Base-by-base conservation (phyloP, 2,113 vertebrate species). In the Prunella fulvescens region DNA sequence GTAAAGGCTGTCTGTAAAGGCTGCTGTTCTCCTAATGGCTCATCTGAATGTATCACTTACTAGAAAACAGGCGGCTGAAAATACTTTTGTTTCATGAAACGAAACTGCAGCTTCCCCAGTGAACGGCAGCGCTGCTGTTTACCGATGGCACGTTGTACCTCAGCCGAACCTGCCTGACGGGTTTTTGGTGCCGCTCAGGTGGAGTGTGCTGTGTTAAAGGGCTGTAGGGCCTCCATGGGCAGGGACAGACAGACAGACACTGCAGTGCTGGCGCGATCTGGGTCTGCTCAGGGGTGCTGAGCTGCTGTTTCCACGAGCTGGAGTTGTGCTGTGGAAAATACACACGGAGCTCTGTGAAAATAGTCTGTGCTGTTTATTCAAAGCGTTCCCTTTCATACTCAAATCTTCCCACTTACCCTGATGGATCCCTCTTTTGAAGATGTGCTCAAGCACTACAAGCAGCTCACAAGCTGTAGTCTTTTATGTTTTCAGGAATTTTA, bases 121-220 rank as follows among this genome's bases (percentile, higher is more conserved):
- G 40, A 48, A 4, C 4, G 19, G 40, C 23, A 11, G 33, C 17
- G 45, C 66, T 17, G 0, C 57, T 93, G 35, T 87, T 88, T 53
- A 13, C 56, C 61, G 1, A 0, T 20, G 60, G 45, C 5, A 4
- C 18, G 0, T 17, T 29, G 13, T 19, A 3, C 11, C 45, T 70
- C 3, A 12, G 12, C 26, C 31, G 4, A 51, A 73, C 93, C 90
- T 86, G 94, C 85, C 87, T 0, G 26, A 70, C 95, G 37, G 90
- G 94, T 96, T 96, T 50, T 1, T 8, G 7, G 39, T 4, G 19
- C 65, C 35, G 58, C 81, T 20, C 56, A 64, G 71, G 48, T 35
- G 87, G 44, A 58, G 57, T 3, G 53, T 40, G 11, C 28, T 1
- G 8, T 1, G 3, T 19, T 17, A 4, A 51, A 44, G 72, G 29